Conservation (phyloP, 2,888 invertebrate genomes). For the Rhogogaster chlorosoma region DNA sequence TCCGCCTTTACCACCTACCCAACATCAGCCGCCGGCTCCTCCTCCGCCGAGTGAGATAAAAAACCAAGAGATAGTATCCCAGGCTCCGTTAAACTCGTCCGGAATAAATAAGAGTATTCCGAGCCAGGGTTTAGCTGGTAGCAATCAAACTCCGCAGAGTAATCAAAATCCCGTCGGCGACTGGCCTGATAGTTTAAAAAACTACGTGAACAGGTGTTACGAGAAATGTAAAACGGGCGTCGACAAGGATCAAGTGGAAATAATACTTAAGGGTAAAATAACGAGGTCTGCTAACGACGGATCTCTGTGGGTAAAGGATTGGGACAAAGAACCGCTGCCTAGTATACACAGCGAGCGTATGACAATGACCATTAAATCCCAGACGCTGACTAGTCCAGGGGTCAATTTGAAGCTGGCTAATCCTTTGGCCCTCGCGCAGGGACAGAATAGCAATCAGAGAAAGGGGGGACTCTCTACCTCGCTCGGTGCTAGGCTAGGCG, state of each 20-base stretch:
- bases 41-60: conserved; percentile 79
- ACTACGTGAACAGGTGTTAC: conserved; percentile 96
- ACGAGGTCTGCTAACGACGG: conserved; percentile 94
- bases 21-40: conserved; percentile 77
- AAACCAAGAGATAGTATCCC: conserved; percentile 58
- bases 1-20: conserved; percentile 80
- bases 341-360: conserved; percentile 90
- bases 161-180: conserved; percentile 82
- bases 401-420: conserved; percentile 66
- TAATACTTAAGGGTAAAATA: conserved; percentile 95
- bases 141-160: conserved; percentile 60
- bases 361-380: conserved; percentile 83
- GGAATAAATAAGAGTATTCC: conserved; percentile 74
- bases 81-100: conserved; percentile 81
- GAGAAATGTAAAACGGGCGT: conserved; percentile 92
- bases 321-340: conserved; percentile 96
- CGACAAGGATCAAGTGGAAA: conserved; percentile 96
- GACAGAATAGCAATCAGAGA: conserved; percentile 71
- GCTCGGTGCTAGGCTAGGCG: conserved; percentile 81
- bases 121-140: conserved; percentile 65
- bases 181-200: conserved; percentile 90
- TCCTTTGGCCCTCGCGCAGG: conserved; percentile 62
- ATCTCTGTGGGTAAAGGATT: conserved; percentile 93
- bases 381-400: conserved; percentile 82
- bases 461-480: conserved; percentile 80